phyloP scores from a whole-genome alignment of 2,888 invertebrate species.

The Auanema sp. region DNA sequence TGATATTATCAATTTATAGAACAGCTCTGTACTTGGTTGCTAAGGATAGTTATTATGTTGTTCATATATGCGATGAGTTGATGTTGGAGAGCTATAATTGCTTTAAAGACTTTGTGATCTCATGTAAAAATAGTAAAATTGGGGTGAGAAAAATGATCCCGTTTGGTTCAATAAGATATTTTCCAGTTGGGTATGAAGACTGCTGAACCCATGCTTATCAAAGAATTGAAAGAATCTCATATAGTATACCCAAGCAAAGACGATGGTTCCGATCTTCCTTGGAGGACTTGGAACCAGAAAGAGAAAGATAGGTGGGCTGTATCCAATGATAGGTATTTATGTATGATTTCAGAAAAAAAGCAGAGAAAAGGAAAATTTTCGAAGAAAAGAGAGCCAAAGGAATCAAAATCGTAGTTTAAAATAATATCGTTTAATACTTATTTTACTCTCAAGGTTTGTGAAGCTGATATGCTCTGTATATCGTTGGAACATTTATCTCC shows the following conservation, averaged over 20 bases:
- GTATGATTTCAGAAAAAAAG: neutral
- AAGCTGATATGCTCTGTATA: constrained; percentile 11
- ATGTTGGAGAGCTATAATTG: constrained; percentile 21
- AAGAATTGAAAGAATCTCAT: no score
- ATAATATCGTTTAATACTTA: neutral
- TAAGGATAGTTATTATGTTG: constrained; percentile 31
- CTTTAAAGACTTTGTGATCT: constrained; percentile 10
- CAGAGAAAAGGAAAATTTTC: constrained; percentile 12
- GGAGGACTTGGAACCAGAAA: constrained; percentile 29
- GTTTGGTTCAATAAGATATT: neutral
- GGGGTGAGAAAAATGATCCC: constrained; percentile 9
- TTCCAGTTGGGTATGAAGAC: no score
- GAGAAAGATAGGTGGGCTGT: constrained; percentile 15
- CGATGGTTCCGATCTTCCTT: constrained; percentile 3
- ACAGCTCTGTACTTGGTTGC: constrained; percentile 33
- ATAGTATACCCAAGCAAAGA: constrained; percentile 6
- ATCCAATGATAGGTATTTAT: neutral
- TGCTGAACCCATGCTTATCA: no score
- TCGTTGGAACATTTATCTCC: neutral
- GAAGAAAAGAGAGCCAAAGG: constrained; percentile 3
- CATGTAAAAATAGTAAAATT: constrained; percentile 2
- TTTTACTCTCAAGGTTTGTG: constrained; percentile 2
- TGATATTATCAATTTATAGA: constrained; percentile 29
- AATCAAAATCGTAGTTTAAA: constrained; percentile 6
- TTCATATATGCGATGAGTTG: constrained; percentile 20